Conservation (phyloP, 1,140 invertebrate genomes). For the Maconellicoccus hirsutus region DNA sequence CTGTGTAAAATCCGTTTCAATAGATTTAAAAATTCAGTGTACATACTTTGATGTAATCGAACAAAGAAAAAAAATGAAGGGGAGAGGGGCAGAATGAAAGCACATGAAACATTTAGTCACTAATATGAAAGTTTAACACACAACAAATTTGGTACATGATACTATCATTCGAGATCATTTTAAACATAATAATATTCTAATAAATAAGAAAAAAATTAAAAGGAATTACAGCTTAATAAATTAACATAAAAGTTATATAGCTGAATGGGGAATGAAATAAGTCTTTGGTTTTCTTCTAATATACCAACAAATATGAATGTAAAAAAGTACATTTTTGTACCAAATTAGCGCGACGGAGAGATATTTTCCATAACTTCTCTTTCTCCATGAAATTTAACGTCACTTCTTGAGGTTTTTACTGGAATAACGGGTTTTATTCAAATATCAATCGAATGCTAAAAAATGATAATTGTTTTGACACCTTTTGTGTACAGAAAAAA, state of each 20-base stretch:
- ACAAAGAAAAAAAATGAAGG: too few species aligned
- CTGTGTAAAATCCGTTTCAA: not conserved
- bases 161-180: not conserved
- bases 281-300: not conserved
- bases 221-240: not conserved
- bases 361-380: too few species aligned
- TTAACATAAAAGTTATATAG: not conserved
- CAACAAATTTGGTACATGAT: constrained; percentile 2
- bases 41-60: too few species aligned
- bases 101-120: not conserved
- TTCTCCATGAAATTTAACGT: too few species aligned
- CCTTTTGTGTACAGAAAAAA: too few species aligned
- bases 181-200: not conserved
- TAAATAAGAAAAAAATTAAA: not conserved
- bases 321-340: not conserved
- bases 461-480: too few species aligned
- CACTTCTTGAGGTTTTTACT: too few species aligned
- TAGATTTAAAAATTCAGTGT: too few species aligned
- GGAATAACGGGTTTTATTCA: too few species aligned
- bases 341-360: not conserved
- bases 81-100: too few species aligned
- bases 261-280: not conserved
- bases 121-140: not conserved
- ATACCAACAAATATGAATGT: not conserved
- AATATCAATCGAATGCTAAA: too few species aligned